Conservation (phyloP, 2,113 vertebrate genomes). For the Pteropus alecto region DNA sequence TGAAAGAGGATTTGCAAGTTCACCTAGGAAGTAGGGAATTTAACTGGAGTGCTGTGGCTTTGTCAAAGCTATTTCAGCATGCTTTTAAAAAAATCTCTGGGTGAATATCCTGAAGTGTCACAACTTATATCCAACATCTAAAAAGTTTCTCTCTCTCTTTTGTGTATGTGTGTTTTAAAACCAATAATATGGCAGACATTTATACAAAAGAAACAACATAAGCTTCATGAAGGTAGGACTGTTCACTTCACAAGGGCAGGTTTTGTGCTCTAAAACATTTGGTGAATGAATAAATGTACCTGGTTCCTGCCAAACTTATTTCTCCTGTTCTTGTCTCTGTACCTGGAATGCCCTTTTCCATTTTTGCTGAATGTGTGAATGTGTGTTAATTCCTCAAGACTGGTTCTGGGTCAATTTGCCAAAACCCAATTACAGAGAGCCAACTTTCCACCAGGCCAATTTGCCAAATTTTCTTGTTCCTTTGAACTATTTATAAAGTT, state of each 20-base stretch:
- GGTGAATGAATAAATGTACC: background rate
- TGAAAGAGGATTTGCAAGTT: background rate
- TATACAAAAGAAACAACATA: background rate
- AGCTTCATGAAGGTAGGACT: background rate
- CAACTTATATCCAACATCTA: background rate
- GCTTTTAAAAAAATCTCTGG: background rate
- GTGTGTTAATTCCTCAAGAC: constrained; percentile 14
- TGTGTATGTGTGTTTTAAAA: background rate
- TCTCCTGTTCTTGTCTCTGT: background rate
- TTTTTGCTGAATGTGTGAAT: background rate
- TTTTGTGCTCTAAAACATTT: background rate
- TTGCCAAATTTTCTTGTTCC: constrained; percentile 55
- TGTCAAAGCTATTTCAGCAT: background rate
- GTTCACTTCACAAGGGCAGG: background rate
- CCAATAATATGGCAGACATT: background rate
- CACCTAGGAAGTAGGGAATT: background rate
- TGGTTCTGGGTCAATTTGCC: background rate
- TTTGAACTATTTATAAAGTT: constrained; percentile 66
- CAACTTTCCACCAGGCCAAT: constrained; percentile 47
- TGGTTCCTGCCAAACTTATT: background rate
- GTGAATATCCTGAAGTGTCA: background rate
- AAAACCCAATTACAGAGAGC: constrained; percentile 47
- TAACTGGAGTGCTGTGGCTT: background rate
- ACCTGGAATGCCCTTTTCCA: background rate
- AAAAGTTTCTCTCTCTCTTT: background rate